Base-by-base conservation (phyloP, 2,888 invertebrate genomes). In the Mimachlamys varia region DNA sequence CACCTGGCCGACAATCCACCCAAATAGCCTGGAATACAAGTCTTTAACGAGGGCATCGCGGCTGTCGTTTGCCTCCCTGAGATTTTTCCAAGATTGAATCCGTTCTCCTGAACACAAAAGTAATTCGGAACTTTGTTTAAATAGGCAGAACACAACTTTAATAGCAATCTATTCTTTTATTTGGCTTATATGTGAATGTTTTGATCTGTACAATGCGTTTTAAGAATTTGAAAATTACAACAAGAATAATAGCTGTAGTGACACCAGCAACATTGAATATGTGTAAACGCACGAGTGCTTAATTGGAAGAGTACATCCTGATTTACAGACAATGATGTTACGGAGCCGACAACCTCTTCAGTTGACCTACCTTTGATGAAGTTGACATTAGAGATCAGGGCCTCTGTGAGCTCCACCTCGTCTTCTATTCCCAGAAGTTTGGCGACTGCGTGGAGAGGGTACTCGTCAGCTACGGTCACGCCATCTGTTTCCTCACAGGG, bases 401-500 rank as follows among this genome's bases (percentile, higher is more conserved):
- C 94, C 87, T 95, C 94, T 2, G 94, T 94, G 13, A 95, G 93
- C 53, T 94, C 94, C 0, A 94, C 93, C 88, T 94, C 94, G 88
- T 95, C 94, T 0, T 95, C 94, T 33, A 95, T 93, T 10, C 94
- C 94, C 13, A 95, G 93, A 89, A 95, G 91, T 90, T 95, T 95
- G 88, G 94, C 94, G 27, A 94, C 95, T 7, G 94, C 94, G 62
- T 95, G 94, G n/a, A 95, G 92, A 0, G 95, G 95, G 89, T 95
- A 94, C 89, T 95, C 95, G 90, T 95, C 95, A 1, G 93, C 94
- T 22, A 95, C 94, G 19, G 93, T 94, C n/a, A 95, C 95, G 4
- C 95, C 95, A 58, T 95, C 95, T 7, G 94, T 95, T 89, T 94
- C 94, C 44, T 95, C 95, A 90, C 94, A 95, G 13, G 95, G 94